These are phyloP conservation scores for Prolemur simus DNA, from an alignment of 2,113 vertebrate species.

Conservation along the genomic window DNA sequence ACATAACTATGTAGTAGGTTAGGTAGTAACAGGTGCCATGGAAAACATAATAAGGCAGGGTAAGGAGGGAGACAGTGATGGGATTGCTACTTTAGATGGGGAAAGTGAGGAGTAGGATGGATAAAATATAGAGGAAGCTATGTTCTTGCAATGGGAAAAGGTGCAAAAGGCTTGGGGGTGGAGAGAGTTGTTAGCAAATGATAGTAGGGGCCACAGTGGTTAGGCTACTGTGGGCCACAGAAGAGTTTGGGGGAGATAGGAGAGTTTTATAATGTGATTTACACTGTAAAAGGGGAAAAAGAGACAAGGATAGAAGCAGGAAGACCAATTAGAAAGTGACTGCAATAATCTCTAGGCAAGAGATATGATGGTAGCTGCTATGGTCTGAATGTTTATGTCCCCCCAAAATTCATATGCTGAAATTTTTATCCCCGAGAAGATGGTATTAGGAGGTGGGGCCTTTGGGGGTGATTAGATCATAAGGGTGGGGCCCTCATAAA, in stretches of 20 bases:
- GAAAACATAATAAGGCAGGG: background rate
- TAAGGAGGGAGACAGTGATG: background rate
- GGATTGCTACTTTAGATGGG: background rate
- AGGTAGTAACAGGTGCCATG: background rate
- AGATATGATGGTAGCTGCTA: background rate
- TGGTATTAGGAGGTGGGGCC: background rate
- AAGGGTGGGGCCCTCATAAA: background rate
- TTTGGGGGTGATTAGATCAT: background rate
- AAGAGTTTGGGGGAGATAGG: background rate
- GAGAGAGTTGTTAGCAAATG: background rate
- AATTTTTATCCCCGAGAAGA: background rate
- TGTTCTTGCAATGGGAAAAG: background rate
- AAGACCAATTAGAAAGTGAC: background rate
- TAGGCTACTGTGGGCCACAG: background rate
- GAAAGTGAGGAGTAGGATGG: background rate
- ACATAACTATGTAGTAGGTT: background rate
- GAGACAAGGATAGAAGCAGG: background rate
- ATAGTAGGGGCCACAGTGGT: fast-evolving
- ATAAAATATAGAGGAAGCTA: background rate
- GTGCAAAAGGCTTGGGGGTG: background rate
- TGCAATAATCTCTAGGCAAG: background rate
- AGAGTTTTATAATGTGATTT: background rate
- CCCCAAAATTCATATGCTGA: background rate
- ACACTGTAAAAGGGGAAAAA: background rate
- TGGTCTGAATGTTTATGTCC: background rate